These are phyloP conservation scores for Spheniscus mendiculus DNA, from an alignment of 2,113 vertebrate species.

Conservation along the genomic window DNA sequence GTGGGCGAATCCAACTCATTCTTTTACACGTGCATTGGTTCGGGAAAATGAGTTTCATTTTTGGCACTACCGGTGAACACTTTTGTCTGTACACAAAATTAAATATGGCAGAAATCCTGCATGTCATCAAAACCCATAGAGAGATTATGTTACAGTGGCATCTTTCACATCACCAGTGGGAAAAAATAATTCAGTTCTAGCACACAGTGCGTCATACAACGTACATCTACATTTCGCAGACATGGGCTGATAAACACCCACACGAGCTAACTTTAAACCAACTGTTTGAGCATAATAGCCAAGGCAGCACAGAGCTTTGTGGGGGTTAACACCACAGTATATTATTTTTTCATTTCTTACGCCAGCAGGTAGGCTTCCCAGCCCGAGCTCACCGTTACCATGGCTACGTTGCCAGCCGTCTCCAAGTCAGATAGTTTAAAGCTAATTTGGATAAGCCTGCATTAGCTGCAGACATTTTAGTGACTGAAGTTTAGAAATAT, in stretches of 20 bases:
- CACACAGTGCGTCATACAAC: neutral
- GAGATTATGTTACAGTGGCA: neutral
- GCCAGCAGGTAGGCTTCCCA: conserved; percentile 26
- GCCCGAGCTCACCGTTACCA: neutral
- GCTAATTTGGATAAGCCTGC: conserved; percentile 6
- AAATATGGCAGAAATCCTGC: neutral
- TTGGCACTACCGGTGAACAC: neutral
- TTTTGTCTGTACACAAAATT: neutral
- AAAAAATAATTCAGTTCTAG: neutral
- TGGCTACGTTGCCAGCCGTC: neutral
- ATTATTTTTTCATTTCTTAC: neutral
- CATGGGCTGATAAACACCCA: neutral
- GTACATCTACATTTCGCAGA: neutral
- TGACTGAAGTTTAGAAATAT: neutral
- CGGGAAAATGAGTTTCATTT: neutral
- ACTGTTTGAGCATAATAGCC: neutral
- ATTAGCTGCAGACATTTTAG: conserved; percentile 8
- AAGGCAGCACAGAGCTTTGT: neutral
- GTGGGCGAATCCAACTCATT: neutral
- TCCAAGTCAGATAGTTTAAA: neutral
- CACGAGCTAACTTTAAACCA: neutral
- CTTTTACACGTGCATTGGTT: neutral
- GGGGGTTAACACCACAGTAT: neutral
- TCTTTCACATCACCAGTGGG: neutral
- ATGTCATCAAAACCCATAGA: neutral